Evolutionary conservation across 1,140 invertebrate genomes (phyloP), one percentile per base, ranked within the genome.

Genomic region (Drosophila orosa): DNA sequence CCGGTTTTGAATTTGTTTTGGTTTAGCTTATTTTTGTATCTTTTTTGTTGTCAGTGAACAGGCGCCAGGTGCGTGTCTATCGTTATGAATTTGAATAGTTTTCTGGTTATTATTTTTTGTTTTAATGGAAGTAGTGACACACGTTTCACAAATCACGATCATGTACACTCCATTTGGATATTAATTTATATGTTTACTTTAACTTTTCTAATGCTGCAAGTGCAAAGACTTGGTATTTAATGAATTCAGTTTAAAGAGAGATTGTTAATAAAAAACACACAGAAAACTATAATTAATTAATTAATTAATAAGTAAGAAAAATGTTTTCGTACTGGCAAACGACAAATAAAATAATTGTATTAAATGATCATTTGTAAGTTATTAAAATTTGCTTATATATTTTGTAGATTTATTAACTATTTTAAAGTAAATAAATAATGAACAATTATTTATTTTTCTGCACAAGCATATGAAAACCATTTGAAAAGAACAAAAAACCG

Each of bases 1-100:
- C 65, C 61, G 65, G 67, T 74, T 74, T 74, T 42, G n/a, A 29
- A 37, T 50, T 63, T 65, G 71, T 50, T 60, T 71, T 60, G 15
- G 29, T 59, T 59, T 3, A 24, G 3, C 47, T 10, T 42, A 27
- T 6, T 25, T 44, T 61, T 8, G 8, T 19, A 22, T 35, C 24
- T 40, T 22, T 31, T 52, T 24, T n/a, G 19, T 25, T n/a, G 12
- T 4, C 7, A 8, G 54, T 12, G 56, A 77, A 6, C 73, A 77
- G 63, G 71, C 72, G 31, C 39, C 59, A 56, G 44, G 29, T 74
- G 72, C 71, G 72, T 74, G 72, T 5, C 24, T n/a, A 22, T 29
- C 22, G 19, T 4, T 57, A 19, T 40, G 24, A 35, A 74, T 74
- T 47, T 48, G 9, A 31, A 47, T 57, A 57, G 48, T 65, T 74